Evolutionary conservation across 2,797 vertebrate genomes (phyloP), one percentile per base, ranked within the genome.

Genomic region (Liasis olivaceus): DNA sequence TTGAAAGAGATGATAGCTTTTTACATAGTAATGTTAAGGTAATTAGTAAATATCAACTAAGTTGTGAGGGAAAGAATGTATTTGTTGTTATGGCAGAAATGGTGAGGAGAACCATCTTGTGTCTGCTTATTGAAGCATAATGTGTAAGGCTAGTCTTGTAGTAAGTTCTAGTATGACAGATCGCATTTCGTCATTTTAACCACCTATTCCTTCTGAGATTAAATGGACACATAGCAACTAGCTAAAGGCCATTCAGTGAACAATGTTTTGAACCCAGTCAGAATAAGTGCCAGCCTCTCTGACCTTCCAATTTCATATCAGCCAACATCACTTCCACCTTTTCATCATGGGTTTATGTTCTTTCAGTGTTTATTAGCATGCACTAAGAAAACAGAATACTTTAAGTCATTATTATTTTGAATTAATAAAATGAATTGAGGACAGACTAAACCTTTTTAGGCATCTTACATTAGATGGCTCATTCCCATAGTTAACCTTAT

Each of bases 401-500:
- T 87, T 89, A 26, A 90, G 92, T 7, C n/a, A 0, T 24, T 84
- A 17, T 90, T 93, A 60, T 8, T n/a, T 90, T 58, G 77, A 92
- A 89, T 31, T 59, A 90, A 91, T 87, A 56, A 31, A 11, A 28
- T 0, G 0, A 0, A 77, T 90, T 4, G 17, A 85, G 15, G 58
- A 91, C 20, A 90, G 9, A 92, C 8, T 86, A 72, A 94, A 6
- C 20, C 28, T 91, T 86, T 15, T 90, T 89, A 15, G 1, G 77
- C 63, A 94, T 88, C 87, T 54, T 60, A 86, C 26, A 81, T 88
- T 62, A 90, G 22, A 63, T 28, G 22, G 0, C 28, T 85, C 91
- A 91, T 94, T 94, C 13, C 85, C 88, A 91, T 56, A 89, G 88
- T 92, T 93, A 94, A 94, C 87, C 60, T 94, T 60, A 62, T 14